Percentiles rank a stretch among this genome's conserved stretches.
Conservation (phyloP, 2,888 invertebrate genomes). For the Hypolimnas misippus region DNA sequence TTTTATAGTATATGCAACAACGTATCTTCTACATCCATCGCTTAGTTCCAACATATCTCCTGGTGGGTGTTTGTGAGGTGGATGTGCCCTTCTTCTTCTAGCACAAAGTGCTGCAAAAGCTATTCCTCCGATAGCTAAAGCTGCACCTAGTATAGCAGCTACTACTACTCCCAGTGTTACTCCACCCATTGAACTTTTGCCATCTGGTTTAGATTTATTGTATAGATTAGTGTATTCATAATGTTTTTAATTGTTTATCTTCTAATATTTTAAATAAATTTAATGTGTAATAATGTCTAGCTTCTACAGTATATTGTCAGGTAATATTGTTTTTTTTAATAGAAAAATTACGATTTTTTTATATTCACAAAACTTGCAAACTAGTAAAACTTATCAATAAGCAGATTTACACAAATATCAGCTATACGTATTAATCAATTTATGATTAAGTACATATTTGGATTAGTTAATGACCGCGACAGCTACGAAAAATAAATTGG, state of each 20-base stretch:
- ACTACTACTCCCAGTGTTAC: conserved; percentile 87
- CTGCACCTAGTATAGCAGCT: conserved; percentile 67
- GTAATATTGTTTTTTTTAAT: too few relatives aligned
- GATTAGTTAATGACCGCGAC: neutral
- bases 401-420: too few relatives aligned
- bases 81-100: conserved; percentile 62
- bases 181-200: conserved; percentile 87
- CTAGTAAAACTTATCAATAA: too few relatives aligned
- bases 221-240: neutral
- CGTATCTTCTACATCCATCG: conserved; percentile 92
- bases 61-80: conserved; percentile 74
- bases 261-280: too few relatives aligned
- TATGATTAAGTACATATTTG: too few relatives aligned
- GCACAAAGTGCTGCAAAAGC: conserved; percentile 67
- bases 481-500: neutral
- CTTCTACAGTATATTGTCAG: too few relatives aligned
- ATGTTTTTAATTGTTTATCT: neutral
- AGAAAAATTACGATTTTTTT: too few relatives aligned
- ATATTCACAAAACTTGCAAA: too few relatives aligned
- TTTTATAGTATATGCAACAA: conserved; percentile 93
- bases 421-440: too few relatives aligned
- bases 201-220: conserved; percentile 74
- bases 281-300: too few relatives aligned
- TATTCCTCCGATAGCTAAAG: conserved; percentile 66
- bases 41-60: conserved; percentile 86